Evolutionary conservation across 2,888 invertebrate species (phyloP).

Genomic region (Erynnis tages): DNA sequence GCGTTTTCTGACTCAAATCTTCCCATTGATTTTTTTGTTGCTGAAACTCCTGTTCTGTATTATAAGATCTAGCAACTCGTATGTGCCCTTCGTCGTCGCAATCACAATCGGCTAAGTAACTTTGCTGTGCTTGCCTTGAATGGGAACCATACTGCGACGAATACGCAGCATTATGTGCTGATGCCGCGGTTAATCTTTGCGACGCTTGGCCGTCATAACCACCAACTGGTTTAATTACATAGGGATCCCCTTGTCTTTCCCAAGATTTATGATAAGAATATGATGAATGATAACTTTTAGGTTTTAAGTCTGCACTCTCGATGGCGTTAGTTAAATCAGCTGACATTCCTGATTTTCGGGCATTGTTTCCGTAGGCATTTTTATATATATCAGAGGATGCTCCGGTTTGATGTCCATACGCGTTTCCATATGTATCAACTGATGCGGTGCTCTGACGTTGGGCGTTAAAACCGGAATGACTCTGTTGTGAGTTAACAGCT

Average conservation of each 20-base stretch:
- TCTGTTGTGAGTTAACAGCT: constrained; percentile 44
- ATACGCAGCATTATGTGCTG: constrained; percentile 42
- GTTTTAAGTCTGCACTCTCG: constrained; percentile 47
- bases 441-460: constrained; percentile 7
- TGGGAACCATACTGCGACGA: constrained; percentile 50
- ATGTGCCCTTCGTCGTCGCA: constrained; percentile 49
- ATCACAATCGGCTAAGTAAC: constrained; percentile 42
- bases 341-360: constrained; percentile 35
- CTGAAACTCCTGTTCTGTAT: constrained; percentile 36
- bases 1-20: constrained; percentile 42
- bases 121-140: constrained; percentile 47
- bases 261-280: constrained; percentile 78
- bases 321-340: constrained; percentile 43
- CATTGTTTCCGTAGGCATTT: constrained; percentile 38
- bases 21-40: constrained; percentile 43
- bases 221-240: constrained; percentile 63
- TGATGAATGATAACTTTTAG: constrained; percentile 73
- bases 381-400: constrained; percentile 32
- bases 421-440: constrained; percentile 2
- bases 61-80: constrained; percentile 58
- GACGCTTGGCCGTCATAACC: constrained; percentile 43
- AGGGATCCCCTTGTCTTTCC: constrained; percentile 77
- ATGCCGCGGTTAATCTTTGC: constrained; percentile 50
- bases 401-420: constrained; percentile 30
- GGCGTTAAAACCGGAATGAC: constrained; percentile 11